Percentiles rank a stretch among this genome's conserved stretches.
Evolutionary conservation across 2,888 invertebrate genomes (phyloP).

Genomic region (Cremastinae sp.): DNA sequence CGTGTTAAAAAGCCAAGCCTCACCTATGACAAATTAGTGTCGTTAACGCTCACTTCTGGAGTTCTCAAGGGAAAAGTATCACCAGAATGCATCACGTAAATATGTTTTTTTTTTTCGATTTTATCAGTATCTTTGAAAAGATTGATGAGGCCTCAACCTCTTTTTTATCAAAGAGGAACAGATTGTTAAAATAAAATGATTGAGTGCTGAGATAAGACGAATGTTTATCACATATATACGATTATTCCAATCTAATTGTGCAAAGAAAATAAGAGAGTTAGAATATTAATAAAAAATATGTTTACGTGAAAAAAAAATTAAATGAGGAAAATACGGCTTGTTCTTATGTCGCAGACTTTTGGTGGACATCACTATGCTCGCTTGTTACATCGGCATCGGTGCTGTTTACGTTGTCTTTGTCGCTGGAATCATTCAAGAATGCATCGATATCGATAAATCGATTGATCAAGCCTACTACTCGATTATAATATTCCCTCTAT

Average conservation of each 20-base stretch:
- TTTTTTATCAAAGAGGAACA: too few species aligned
- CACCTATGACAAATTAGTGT: slow-evolving; percentile 67
- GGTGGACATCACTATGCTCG: slow-evolving; percentile 64
- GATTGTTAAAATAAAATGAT: too few species aligned
- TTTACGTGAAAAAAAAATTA: too few species aligned
- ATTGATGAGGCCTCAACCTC: background rate
- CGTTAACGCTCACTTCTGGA: slow-evolving; percentile 59
- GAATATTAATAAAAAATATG: too few species aligned
- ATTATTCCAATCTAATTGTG: too few species aligned
- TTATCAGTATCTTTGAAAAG: background rate
- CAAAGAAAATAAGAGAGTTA: too few species aligned
- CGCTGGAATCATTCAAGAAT: slow-evolving; percentile 66
- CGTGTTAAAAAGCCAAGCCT: slow-evolving; percentile 61
- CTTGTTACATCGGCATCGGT: slow-evolving; percentile 68
- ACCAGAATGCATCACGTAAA: slow-evolving; percentile 60
- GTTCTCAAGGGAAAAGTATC: slow-evolving; percentile 58
- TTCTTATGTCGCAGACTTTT: too few species aligned
- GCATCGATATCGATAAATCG: slow-evolving; percentile 57
- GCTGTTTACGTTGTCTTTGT: slow-evolving; percentile 70
- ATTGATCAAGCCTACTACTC: slow-evolving; percentile 64
- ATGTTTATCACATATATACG: too few species aligned
- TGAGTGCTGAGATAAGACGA: too few species aligned
- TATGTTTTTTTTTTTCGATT: slow-evolving; percentile 34
- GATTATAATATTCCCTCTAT: slow-evolving; percentile 66
- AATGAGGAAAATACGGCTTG: too few species aligned